These are phyloP conservation scores for Tenrec ecaudatus DNA, from an alignment of 2,113 vertebrate species.

Conservation along the genomic window DNA sequence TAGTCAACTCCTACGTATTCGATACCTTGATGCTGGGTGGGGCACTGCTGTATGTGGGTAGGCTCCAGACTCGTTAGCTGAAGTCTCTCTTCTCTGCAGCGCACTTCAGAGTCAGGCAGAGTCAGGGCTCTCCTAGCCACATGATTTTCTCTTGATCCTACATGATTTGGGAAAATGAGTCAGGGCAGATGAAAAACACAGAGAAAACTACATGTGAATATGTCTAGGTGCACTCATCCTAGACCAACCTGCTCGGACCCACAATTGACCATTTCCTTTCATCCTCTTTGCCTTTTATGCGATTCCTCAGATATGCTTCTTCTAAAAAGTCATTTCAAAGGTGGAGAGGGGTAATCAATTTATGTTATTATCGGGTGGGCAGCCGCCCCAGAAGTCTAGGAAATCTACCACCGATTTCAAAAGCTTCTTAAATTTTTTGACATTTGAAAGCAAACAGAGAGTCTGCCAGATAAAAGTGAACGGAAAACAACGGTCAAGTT, in stretches of 20 bases:
- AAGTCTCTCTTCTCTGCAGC: background rate
- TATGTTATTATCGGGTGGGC: constrained; percentile 58
- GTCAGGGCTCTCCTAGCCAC: background rate
- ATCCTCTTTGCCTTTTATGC: constrained; percentile 41
- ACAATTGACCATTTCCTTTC: constrained; percentile 29
- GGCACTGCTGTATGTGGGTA: background rate
- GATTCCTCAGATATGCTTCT: background rate
- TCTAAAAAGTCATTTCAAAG: constrained; percentile 54
- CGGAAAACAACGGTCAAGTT: constrained; percentile 83
- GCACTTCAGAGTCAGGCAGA: background rate
- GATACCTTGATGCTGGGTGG: background rate
- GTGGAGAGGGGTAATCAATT: constrained; percentile 50
- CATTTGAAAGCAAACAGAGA: constrained; percentile 90
- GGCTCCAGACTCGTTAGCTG: background rate
- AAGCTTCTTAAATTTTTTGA: constrained; percentile 88
- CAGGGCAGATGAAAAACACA: constrained; percentile 55
- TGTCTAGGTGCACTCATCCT: constrained; percentile 46
- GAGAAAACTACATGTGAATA: constrained; percentile 59
- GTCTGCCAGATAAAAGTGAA: constrained; percentile 85
- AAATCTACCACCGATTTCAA: constrained; percentile 86
- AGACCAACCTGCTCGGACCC: constrained; percentile 54
- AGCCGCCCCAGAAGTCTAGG: constrained; percentile 77
- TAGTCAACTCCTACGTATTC: background rate
- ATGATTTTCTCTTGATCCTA: constrained; percentile 48
- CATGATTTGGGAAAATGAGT: constrained; percentile 64